Base-by-base conservation (phyloP, 2,113 vertebrate species). In the Dasyurus viverrinus region DNA sequence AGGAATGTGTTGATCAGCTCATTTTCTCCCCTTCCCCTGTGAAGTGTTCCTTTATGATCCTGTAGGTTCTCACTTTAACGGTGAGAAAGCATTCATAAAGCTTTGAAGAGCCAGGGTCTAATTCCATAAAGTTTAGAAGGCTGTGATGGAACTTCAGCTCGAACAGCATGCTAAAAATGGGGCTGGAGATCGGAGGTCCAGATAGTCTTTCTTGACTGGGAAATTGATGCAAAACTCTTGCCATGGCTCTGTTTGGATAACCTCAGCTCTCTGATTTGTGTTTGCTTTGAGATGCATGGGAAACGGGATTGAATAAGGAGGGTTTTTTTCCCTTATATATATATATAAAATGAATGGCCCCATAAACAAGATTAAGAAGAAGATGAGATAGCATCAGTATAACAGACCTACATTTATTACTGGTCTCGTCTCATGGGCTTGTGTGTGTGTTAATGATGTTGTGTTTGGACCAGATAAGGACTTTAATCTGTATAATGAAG, bases 401-500 rank as follows among this genome's bases (percentile, higher is more conserved):
- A 0, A 25, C 50, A 84, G 53, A 76, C 68, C 42, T 42, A 22
- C 94, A 89, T 60, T 60, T 90, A 47, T 42, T 93, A 52, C 90
- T 97, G 89, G 89, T 8, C 54, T 94, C 3, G 12, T 55, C 68
- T 95, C 47, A 42, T 84, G 76, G 68, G 94, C 89, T 50, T 42
- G 46, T 76, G 26, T 84, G 36, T 94, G 94, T 96, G 96, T 94
- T 95, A 60, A 76, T 50, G 46, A 89, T 92, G 36, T 84, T 84
- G 90, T 36, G 25, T 90, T 97, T 47, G 89, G 30, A 5, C 60
- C 7, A 36, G 23, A 60, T 89, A 91, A 95, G 89, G n/a, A 53
- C 90, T 92, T 96, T 90, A 57, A 91, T 95, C 55, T 97, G n/a
- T 94, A 23, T 90, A 24, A 95, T 89, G 89, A 24, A 92, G 92